Base-by-base conservation (phyloP, 2,888 invertebrate genomes). In the Galeopsomyia nigrocyanea region DNA sequence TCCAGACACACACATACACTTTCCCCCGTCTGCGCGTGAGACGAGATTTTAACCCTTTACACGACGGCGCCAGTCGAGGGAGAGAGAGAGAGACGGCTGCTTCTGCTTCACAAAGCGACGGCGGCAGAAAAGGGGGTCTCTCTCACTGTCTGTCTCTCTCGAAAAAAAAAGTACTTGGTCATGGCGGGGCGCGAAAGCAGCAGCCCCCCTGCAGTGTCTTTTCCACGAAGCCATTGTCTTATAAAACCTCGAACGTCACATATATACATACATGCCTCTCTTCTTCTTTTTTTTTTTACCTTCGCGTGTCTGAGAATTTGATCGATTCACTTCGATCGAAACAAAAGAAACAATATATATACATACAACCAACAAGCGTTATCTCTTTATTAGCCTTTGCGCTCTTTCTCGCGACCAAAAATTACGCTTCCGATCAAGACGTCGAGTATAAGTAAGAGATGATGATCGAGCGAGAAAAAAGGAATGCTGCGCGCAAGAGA, bases 311-410 rank as follows among this genome's bases (percentile, higher is more conserved):
- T 19, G 39, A 13, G 39, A 58, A 58, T 58, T 69, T 69, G 73
- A 73, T 73, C 73, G 66, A 69, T 70, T 69, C 69, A 62, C 66
- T 63, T 17, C 26, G 56, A 63, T 68, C 63, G 66, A 63, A 72
- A 58, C 68, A 58, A 55, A 51, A 47, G 56, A 56, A 62, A 56
- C 22, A 67, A 67, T 51, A 53, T 46, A 57, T 62, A 50, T 21
- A 51, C n/a, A n/a, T n/a, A n/a, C n/a, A n/a, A n/a, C n/a, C n/a
- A n/a, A n/a, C 63, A 17, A 9, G 17, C 46, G 19, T 16, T 53
- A 39, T 1, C 49, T 39, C 39, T 39, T 39, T 39, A 39, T 39
- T 39, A 39, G 39, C 13, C 13, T 39, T 26, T 5, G 26, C 26
- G 26, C 26, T n/a, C n/a, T n/a, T n/a, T n/a, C n/a, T n/a, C n/a